Percentiles rank a stretch among this genome's conserved stretches.
Conservation (phyloP, 2,888 invertebrate species). For the Gryllus longicercus region DNA sequence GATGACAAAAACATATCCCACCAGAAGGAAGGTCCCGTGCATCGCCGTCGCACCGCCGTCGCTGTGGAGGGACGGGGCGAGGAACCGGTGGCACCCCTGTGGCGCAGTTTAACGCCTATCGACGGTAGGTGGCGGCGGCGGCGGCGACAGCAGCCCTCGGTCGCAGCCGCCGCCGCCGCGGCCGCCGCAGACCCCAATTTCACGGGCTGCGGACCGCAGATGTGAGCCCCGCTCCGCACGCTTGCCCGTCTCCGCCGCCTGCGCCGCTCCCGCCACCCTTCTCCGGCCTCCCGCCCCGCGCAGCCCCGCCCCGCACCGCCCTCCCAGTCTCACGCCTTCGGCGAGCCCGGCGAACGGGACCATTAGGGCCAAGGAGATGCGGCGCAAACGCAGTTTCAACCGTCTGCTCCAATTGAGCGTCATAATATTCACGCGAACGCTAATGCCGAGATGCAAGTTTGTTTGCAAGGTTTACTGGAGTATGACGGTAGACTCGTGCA, state of each 20-base stretch:
- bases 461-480: no score
- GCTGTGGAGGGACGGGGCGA: no score
- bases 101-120: slow-evolving; percentile 4
- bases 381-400: no score
- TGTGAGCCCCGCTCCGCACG: not conserved
- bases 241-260: not conserved
- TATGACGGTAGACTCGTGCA: no score
- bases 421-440: no score
- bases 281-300: not conserved
- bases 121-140: not conserved
- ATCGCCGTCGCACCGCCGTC: not conserved
- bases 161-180: not conserved
- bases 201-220: slow-evolving; percentile 17
- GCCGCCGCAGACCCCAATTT: not conserved
- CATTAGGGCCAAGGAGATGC: no score
- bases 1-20: no score
- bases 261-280: not conserved
- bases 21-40: not conserved
- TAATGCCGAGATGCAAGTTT: no score
- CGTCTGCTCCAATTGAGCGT: no score
- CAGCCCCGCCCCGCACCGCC: not conserved
- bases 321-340: no score
- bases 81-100: not conserved
- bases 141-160: no score
- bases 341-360: no score